Percentiles rank a stretch among this genome's conserved stretches.
Evolutionary conservation across 2,113 vertebrate genomes (phyloP).

Genomic region (Camelus dromedarius): DNA sequence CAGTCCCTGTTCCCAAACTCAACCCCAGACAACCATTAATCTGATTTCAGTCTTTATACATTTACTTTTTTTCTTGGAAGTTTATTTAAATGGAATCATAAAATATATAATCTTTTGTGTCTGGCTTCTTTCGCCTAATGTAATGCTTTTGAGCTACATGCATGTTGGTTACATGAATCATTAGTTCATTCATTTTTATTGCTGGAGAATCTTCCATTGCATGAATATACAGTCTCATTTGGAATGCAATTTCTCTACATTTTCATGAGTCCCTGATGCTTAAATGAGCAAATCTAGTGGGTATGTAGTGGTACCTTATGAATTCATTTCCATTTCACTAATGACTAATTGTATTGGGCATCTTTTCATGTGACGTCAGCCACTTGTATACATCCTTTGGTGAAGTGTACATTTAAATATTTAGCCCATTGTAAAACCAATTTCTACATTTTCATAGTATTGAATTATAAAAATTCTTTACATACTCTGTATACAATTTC

Average conservation of each 20-base stretch:
- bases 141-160: background rate
- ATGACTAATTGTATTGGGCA: background rate
- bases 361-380: background rate
- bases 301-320: background rate
- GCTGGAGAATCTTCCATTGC: background rate
- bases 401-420: background rate
- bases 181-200: constrained; percentile 13
- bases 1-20: background rate
- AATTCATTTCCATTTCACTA: background rate
- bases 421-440: background rate
- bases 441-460: background rate
- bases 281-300: background rate
- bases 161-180: background rate
- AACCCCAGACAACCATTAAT: background rate
- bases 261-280: background rate
- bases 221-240: background rate
- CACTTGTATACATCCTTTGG: background rate
- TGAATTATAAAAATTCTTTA: background rate
- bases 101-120: background rate
- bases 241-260: background rate
- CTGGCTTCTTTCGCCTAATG: background rate
- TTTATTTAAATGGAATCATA: background rate
- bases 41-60: background rate
- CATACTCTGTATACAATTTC: background rate
- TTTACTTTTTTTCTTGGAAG: background rate